Evolutionary conservation across 1,140 invertebrate genomes (phyloP).

Genomic region (Neuroterus valhalla): DNA sequence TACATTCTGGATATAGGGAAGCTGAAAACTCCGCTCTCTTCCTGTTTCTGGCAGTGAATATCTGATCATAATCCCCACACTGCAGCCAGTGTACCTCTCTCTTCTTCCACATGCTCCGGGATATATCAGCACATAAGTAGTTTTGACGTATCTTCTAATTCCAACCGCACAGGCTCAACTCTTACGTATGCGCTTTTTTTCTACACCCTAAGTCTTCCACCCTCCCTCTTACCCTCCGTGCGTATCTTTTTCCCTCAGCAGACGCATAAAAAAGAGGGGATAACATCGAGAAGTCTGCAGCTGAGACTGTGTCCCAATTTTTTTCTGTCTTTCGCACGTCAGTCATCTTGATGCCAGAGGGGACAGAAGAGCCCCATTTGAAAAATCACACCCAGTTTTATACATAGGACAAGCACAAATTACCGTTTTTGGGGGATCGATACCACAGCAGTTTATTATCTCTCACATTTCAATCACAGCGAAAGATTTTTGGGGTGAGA

Average conservation of each 20-base stretch:
- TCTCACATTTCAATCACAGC: no score
- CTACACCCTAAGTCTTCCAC: constrained; percentile 6
- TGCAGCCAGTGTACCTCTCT: constrained; percentile 41
- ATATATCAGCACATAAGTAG: constrained; percentile 41
- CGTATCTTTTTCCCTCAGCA: neutral
- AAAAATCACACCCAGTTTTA: constrained; percentile 2
- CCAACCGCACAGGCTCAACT: constrained; percentile 41
- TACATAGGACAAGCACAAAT: neutral
- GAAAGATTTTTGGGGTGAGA: no score
- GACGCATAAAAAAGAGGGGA: neutral
- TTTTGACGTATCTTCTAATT: constrained; percentile 48
- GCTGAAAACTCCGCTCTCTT: constrained; percentile 61
- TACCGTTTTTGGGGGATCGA: neutral
- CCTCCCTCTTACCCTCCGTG: neutral
- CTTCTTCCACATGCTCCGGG: constrained; percentile 34
- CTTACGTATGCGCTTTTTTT: constrained; percentile 2
- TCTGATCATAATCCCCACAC: constrained; percentile 65
- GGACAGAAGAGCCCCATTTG: neutral
- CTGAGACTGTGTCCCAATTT: constrained; percentile 7
- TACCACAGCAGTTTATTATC: neutral
- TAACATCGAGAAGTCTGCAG: constrained; percentile 2
- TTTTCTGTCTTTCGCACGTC: constrained; percentile 15
- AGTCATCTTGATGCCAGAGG: neutral
- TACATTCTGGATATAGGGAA: constrained; percentile 61
- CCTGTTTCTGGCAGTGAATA: constrained; percentile 68